phyloP scores from a whole-genome alignment of 1,140 invertebrate species.

The Delia radicum region DNA sequence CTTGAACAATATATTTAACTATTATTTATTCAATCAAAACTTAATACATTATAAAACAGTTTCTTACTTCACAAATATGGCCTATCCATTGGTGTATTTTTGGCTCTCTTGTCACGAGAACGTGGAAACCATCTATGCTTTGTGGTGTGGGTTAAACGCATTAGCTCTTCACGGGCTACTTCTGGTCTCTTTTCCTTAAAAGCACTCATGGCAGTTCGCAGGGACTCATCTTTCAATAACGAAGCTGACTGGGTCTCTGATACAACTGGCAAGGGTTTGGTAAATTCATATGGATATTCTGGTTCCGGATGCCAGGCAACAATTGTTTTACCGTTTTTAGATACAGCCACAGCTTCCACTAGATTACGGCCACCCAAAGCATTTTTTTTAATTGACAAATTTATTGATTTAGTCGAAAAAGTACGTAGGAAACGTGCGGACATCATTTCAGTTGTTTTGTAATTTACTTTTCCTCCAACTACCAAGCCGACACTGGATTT shows the following conservation, averaged over 20 bases:
- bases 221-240: conserved; percentile 66
- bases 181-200: conserved; percentile 67
- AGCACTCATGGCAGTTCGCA: conserved; percentile 63
- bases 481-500: not conserved
- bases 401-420: conserved; percentile 42
- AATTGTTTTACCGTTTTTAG: conserved; percentile 73
- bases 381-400: conserved; percentile 37
- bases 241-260: conserved; percentile 48
- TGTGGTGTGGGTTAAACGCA: conserved; percentile 74
- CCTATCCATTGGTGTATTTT: conserved; percentile 69
- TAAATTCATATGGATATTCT: conserved; percentile 81
- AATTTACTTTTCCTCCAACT: not conserved
- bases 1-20: too few species aligned
- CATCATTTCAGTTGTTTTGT: not conserved
- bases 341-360: conserved; percentile 64
- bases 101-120: conserved; percentile 66
- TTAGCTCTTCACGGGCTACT: conserved; percentile 67
- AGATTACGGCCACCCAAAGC: conserved; percentile 42
- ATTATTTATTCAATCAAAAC: not conserved
- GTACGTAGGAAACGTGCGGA: conserved; percentile 42
- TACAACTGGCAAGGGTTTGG: conserved; percentile 68
- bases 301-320: conserved; percentile 85
- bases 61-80: conserved; percentile 65
- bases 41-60: not conserved
- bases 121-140: conserved; percentile 79